Evolutionary conservation across 2,113 vertebrate species (phyloP), one percentile per base, ranked within the genome.

Genomic region (Siniperca chuatsi): DNA sequence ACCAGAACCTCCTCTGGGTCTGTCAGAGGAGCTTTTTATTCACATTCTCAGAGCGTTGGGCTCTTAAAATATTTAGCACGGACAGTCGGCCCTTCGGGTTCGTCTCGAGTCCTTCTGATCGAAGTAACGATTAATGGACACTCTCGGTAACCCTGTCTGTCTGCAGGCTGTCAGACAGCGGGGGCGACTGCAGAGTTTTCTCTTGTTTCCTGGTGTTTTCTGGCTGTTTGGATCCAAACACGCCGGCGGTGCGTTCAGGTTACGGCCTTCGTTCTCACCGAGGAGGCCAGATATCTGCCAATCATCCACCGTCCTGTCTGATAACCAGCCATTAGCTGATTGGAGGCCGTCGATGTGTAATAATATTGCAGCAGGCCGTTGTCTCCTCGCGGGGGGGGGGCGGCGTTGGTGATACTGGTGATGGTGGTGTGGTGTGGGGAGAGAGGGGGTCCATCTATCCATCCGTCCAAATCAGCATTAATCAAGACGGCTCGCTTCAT

Each of bases 401-500:
- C 0, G 23, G 35, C 0, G 16, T 40, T 75, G 74, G 80, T 75
- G 77, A 75, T 71, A 71, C 57, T 88, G 88, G 78, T 64, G 84
- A 7, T 44, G 58, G 21, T 40, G 75, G 42, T 25, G 37, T 15
- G 76, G 48, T 4, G 54, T 3, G 57, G 46, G 55, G 79, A 0
- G 57, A 3, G 16, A 7, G 6, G 3, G 66, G 71, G 37, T 84
- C 77, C 67, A 29, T 89, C 85, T 73, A 23, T 89, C 85, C 76
- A 69, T 91, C 90, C 96, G 94, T 96, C 95, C 95, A 96, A 97
- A 97, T 97, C 97, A 97, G 96, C 95, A 95, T 96, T 98, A 98
- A 98, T 98, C 97, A 98, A 95, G 96, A 94, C 96, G 20, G 76
- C 96, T 97, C 96, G 95, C 96, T 97, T 96, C 96, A 95, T 96